Base-by-base conservation (phyloP, 2,888 invertebrate species). In the Pandemis corylana region DNA sequence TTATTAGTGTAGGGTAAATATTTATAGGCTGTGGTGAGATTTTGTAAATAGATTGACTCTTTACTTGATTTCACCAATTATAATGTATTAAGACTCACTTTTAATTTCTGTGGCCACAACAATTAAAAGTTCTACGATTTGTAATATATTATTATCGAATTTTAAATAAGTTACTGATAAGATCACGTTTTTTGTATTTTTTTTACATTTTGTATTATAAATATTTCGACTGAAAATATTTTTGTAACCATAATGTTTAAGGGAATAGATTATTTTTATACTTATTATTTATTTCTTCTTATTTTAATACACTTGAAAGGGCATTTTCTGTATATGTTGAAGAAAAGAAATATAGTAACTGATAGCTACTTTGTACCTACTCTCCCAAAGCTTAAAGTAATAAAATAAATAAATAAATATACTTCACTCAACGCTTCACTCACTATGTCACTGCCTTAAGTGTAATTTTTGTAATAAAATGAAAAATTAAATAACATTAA, bases 31-130 rank as follows among this genome's bases (percentile, higher is more conserved):
- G 63, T 78, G 90, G 90, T 94, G 92, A 92, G 92, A 91, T 90
- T 90, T 89, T 94, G 94, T 94, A 94, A 94, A 94, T 90, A 88
- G 91, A 76, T 75, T 75, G 90, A 70, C 74, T 92, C 92, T 92
- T 93, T 92, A 93, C 91, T 92, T 84, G 88, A 84, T 93, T 93
- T 89, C 93, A 93, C 92, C 91, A 71, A 77, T 73, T 65, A 53
- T 77, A 67, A 56, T 74, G 71, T 77, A 78, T 75, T 78, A 76
- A 70, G 56, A 41, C 20, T 46, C 73, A 56, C 78, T 83, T 84
- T 83, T 84, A 82, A 80, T 80, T 83, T 82, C 78, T 80, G 87
- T 86, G 86, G 83, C 87, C 83, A 87, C 86, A 78, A 77, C 79
- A 79, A 80, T 83, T 82, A 81, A 83, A 80, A 82, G 80, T 83